Conservation (phyloP, 2,888 invertebrate species). For the Caenorhabditis auriculariae region DNA sequence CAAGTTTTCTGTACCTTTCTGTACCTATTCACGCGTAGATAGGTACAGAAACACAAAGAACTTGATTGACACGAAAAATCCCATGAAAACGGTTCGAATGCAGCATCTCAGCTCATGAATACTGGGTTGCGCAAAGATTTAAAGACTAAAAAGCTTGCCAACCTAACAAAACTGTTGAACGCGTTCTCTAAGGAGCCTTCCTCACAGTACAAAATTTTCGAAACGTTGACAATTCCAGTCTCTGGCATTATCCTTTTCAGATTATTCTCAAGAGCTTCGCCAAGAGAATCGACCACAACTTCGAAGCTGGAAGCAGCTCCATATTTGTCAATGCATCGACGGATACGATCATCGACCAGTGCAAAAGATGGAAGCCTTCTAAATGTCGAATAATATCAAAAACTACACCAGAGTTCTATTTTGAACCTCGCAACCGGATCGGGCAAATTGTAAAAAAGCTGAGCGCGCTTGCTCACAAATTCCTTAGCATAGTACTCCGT, state of each 20-base stretch:
- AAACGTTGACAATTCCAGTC: slow-evolving; percentile 21
- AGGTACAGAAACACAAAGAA: no score
- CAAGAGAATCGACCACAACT: slow-evolving; percentile 20
- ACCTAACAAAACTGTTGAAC: no score
- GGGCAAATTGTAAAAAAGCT: slow-evolving; percentile 24
- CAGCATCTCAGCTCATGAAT: no score
- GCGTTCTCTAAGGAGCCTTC: slow-evolving; percentile 6
- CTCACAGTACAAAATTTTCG: slow-evolving; percentile 23
- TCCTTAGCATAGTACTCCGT: slow-evolving; percentile 46
- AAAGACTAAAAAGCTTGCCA: no score
- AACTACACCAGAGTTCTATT: no score
- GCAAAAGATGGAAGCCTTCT: slow-evolving; percentile 19
- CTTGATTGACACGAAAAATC: no score
- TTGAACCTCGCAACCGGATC: no score
- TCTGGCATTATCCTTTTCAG: slow-evolving; percentile 31
- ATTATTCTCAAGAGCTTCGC: slow-evolving; percentile 16
- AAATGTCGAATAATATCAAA: no score
- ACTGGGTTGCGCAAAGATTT: no score
- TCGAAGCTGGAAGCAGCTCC: slow-evolving; percentile 28
- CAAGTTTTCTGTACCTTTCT: no score
- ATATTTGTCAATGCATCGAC: slow-evolving; percentile 31
- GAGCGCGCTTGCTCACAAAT: slow-evolving; percentile 20
- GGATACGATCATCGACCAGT: slow-evolving; percentile 20
- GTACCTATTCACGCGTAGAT: no score
- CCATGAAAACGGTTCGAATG: no score